These are phyloP conservation scores for Drosophila rufa DNA, from an alignment of 1,140 invertebrate genomes.

Conservation along the genomic window DNA sequence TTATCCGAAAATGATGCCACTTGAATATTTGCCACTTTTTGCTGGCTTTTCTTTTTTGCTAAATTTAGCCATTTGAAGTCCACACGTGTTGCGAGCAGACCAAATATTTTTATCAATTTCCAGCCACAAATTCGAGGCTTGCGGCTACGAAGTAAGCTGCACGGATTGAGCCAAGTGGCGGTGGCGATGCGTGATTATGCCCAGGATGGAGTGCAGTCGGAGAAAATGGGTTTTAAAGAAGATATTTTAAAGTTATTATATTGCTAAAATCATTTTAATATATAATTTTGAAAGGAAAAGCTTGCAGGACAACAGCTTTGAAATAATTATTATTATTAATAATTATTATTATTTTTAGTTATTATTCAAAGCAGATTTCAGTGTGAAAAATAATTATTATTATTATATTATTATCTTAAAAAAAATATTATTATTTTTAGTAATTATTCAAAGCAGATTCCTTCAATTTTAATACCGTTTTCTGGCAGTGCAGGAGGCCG, in stretches of 20 bases:
- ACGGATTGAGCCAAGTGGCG: constrained; percentile 71
- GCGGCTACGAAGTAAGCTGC: constrained; percentile 55
- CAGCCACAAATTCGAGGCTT: constrained; percentile 19
- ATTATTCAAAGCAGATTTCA: neutral
- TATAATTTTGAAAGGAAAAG: neutral
- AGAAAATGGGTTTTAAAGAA: neutral
- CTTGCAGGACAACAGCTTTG: neutral
- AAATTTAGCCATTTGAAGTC: constrained; percentile 67
- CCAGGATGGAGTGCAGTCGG: neutral
- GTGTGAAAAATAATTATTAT: no score
- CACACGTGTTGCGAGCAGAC: constrained; percentile 23
- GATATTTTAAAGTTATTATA: neutral
- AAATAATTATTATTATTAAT: no score
- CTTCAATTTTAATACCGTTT: no score
- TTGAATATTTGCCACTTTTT: neutral
- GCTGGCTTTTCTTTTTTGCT: neutral
- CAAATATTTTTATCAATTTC: constrained; percentile 74
- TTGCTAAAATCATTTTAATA: neutral
- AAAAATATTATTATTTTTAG: no score
- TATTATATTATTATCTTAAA: no score
- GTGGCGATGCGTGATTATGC: constrained; percentile 57
- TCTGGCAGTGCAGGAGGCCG: neutral
- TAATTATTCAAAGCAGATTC: neutral
- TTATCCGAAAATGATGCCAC: neutral
- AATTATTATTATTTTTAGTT: no score